Conservation (phyloP, 2,888 invertebrate species). For the Euplagia quadripunctaria region DNA sequence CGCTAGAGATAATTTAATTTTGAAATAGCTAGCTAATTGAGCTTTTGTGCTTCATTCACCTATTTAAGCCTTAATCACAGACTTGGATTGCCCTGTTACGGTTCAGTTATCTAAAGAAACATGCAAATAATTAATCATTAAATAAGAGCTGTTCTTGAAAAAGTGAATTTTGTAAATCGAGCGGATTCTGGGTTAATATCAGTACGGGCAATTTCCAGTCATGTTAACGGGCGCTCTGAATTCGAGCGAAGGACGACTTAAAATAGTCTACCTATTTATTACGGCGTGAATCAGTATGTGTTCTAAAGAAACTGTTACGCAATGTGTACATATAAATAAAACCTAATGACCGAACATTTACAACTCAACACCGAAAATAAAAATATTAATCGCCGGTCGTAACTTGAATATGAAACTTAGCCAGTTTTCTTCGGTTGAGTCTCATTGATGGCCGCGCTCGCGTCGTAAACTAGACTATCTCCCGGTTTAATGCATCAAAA, state of each 20-base stretch:
- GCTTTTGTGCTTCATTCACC: slow-evolving; percentile 65
- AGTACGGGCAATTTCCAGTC: slow-evolving; percentile 74
- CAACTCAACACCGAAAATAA: slow-evolving; percentile 56
- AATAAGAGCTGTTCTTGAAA: slow-evolving; percentile 56
- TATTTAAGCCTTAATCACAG: slow-evolving; percentile 54
- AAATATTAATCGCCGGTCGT: slow-evolving; percentile 58
- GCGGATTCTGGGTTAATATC: slow-evolving; percentile 72
- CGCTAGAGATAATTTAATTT: slow-evolving; percentile 76
- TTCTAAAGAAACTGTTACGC: slow-evolving; percentile 63
- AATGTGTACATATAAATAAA: slow-evolving; percentile 59
- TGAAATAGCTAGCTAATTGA: slow-evolving; percentile 67
- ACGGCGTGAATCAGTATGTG: slow-evolving; percentile 72
- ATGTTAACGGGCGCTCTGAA: slow-evolving; percentile 75
- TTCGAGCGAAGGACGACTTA: slow-evolving; percentile 82
- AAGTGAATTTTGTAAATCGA: slow-evolving; percentile 67
- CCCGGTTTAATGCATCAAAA: slow-evolving; percentile 70
- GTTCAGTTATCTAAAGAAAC: slow-evolving; percentile 52
- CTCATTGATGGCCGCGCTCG: slow-evolving; percentile 54
- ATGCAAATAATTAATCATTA: slow-evolving; percentile 54
- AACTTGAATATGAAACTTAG: slow-evolving; percentile 66
- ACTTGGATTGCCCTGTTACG: slow-evolving; percentile 55
- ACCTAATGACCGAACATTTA: slow-evolving; percentile 54
- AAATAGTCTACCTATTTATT: slow-evolving; percentile 81
- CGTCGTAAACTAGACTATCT: slow-evolving; percentile 65
- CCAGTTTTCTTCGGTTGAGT: slow-evolving; percentile 58